A percentile compares a stretch with the other conserved stretches of the same genome.
phyloP scores from a whole-genome alignment of 2,888 invertebrate genomes.

The Digitonthophagus gazella region DNA sequence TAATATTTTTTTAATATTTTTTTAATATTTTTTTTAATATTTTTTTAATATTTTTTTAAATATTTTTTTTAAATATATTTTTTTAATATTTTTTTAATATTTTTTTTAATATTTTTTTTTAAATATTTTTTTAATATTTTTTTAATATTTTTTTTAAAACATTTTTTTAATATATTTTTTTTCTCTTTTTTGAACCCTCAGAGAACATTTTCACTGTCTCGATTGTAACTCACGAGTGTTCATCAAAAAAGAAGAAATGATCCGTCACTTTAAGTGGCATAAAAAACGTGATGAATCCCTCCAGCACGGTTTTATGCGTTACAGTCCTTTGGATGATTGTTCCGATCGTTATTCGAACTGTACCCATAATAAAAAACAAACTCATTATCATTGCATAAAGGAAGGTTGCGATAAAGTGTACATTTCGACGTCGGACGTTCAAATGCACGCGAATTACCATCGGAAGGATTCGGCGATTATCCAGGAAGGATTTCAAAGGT shows the following conservation, averaged over 20 bases:
- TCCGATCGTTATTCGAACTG: conserved; percentile 76
- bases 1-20: too few species aligned
- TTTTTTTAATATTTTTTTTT: too few species aligned
- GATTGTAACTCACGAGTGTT: conserved; percentile 81
- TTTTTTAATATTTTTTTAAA: too few species aligned
- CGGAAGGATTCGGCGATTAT: conserved; percentile 97
- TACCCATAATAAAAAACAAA: conserved; percentile 90
- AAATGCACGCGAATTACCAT: conserved; percentile 99
- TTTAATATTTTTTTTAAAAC: too few species aligned
- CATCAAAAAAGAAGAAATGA: conserved; percentile 98
- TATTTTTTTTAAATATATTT: too few species aligned
- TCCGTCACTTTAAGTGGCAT: conserved; percentile 98
- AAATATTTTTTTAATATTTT: too few species aligned
- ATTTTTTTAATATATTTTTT: too few species aligned
- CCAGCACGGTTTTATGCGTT: conserved; percentile 88
- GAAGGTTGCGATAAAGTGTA: conserved; percentile 93
- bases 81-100: too few species aligned
- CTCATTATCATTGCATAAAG: conserved; percentile 97
- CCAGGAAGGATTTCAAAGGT: conserved; percentile 96
- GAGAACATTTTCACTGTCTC: conserved; percentile 93
- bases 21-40: too few species aligned
- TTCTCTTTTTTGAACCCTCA: conserved; percentile 44
- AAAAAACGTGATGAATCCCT: conserved; percentile 96
- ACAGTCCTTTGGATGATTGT: conserved; percentile 94
- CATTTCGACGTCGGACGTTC: conserved; percentile 97